Evolutionary conservation across 2,888 invertebrate genomes (phyloP).

Genomic region (Drosophila mimica): DNA sequence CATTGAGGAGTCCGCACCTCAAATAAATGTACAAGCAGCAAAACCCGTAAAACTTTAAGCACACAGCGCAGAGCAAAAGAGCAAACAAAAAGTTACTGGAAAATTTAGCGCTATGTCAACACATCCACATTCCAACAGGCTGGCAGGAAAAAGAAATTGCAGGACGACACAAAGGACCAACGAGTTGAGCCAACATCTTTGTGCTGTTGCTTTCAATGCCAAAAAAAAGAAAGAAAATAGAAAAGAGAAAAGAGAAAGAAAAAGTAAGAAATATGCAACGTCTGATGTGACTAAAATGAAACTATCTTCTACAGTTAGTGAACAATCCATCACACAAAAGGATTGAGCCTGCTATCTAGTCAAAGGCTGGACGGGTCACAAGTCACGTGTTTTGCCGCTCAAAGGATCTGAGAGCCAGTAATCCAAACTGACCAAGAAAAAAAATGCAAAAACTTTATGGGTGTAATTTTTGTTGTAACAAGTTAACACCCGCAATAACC

Average conservation of each 20-base stretch:
- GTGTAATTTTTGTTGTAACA: constrained; percentile 53
- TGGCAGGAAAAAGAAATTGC: constrained; percentile 10
- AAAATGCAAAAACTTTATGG: not conserved
- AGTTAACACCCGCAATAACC: constrained; percentile 56
- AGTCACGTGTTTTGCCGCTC: constrained; percentile 34
- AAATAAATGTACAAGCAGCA: constrained; percentile 35
- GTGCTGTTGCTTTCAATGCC: constrained; percentile 41
- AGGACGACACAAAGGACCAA: constrained; percentile 37
- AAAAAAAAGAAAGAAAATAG: constrained; percentile 35
- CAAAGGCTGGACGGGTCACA: constrained; percentile 21
- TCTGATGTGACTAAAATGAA: constrained; percentile 24
- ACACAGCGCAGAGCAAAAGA: constrained; percentile 17
- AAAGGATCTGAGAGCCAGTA: constrained; percentile 9
- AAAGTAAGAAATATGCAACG: constrained; percentile 28
- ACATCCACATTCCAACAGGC: constrained; percentile 53
- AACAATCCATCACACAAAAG: constrained; percentile 40
- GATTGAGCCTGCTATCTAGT: constrained; percentile 10
- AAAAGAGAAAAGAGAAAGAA: not conserved
- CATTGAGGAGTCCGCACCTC: constrained; percentile 35
- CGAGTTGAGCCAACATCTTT: constrained; percentile 30
- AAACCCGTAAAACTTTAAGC: constrained; percentile 55
- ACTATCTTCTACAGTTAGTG: constrained; percentile 18
- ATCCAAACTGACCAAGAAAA: constrained; percentile 22
- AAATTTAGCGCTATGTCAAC: constrained; percentile 76
- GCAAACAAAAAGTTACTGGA: constrained; percentile 68